Evolutionary conservation across 2,113 vertebrate species (phyloP), one percentile per base, ranked within the genome.

Genomic region (Sorex fumeus): DNA sequence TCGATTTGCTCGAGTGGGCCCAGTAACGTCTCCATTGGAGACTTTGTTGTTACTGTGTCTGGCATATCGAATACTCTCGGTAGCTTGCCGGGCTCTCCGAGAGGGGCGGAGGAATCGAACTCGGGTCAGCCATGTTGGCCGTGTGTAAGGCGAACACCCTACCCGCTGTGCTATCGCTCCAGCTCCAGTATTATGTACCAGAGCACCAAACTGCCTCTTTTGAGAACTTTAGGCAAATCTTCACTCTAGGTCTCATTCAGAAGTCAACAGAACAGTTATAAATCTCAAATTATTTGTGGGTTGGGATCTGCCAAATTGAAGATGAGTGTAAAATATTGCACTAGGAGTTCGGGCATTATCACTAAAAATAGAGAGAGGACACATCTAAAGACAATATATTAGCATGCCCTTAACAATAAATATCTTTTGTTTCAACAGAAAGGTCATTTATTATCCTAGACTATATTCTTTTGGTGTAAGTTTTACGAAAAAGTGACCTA

Each of bases 201-300:
- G 50, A 77, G 45, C 83, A 36, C 79, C 67, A 84, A 92, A 71
- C 50, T 47, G 62, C 36, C 45, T 2, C 50, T 74, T 91, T 64
- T 7, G 34, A 85, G 50, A 72, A n/a, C 36, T 85, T 94, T n/a
- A 74, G 83, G 83, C 57, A 90, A 80, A 88, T 75, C 10, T 83
- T 82, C 72, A 72, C 89, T 93, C 30, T 78, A 84, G 34, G 64
- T 76, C 21, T 84, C 16, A 81, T 25, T 62, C 66, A 64, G 8
- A 79, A 83, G 30, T 30, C 62, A 72, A 85, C 10, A 84, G 77
- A 95, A 36, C 40, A 89, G 16, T 34, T 27, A 76, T 66, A 60
- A n/a, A n/a, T n/a, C 30, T 32, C 7, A 86, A 88, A 93, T 72
- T 77, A 87, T 40, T 32, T 90, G 71, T 82, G 30, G 3, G 8